phyloP scores from a whole-genome alignment of 2,797 vertebrate genomes.

The Macroramphosus scolopax region DNA sequence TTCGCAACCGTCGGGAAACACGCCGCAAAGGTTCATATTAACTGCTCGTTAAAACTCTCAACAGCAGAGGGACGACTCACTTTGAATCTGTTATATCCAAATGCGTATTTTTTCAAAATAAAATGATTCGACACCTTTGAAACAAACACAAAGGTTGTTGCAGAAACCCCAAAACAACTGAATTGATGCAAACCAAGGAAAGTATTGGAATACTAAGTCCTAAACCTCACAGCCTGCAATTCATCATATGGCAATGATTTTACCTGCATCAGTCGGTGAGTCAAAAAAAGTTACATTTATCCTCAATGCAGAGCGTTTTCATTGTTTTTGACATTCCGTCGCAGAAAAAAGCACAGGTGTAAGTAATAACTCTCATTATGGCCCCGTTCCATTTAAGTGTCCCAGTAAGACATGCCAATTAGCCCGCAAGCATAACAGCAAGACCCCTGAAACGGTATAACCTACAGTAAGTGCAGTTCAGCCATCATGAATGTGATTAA shows the following conservation, averaged over 20 bases:
- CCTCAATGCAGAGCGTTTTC: background rate
- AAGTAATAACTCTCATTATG: conserved; percentile 40
- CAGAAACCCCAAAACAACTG: too few species aligned
- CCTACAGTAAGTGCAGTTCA: conserved; percentile 5
- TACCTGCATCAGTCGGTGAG: background rate
- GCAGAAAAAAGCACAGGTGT: conserved; percentile 24
- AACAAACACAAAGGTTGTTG: too few species aligned
- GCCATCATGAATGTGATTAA: conserved; percentile 32
- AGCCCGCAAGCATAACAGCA: conserved; percentile 7
- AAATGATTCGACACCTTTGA: too few species aligned
- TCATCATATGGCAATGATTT: background rate
- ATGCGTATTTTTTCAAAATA: too few species aligned
- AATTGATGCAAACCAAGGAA: too few species aligned
- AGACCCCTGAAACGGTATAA: conserved; percentile 10
- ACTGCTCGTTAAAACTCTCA: conserved; percentile 7
- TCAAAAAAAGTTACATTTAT: background rate
- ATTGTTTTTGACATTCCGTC: conserved; percentile 11
- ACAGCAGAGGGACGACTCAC: conserved; percentile 8
- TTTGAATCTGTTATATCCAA: too few species aligned
- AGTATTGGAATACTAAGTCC: too few species aligned
- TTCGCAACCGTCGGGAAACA: conserved; percentile 36
- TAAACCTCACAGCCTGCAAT: too few species aligned
- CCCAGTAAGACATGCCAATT: conserved; percentile 13
- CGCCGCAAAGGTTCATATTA: too few species aligned
- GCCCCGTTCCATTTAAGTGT: conserved; percentile 18